phyloP scores from a whole-genome alignment of 2,797 vertebrate genomes.

The Parotocinclus haroldoi region DNA sequence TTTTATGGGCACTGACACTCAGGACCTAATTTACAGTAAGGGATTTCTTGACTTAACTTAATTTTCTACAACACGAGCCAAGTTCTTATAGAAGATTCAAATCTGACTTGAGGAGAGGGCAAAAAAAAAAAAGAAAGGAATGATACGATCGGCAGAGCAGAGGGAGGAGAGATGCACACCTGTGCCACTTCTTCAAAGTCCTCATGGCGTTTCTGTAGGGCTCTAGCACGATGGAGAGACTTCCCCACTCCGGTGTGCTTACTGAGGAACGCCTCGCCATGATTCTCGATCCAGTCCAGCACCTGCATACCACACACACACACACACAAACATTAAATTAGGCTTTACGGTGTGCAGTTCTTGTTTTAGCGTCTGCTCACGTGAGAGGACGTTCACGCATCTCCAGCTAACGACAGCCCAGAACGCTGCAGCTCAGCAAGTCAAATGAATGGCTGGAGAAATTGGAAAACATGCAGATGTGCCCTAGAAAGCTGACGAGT shows the following conservation, averaged over 20 bases:
- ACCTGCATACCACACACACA: conserved; percentile 64
- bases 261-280: conserved; percentile 88
- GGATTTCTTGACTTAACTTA: too few relatives aligned
- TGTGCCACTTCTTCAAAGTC: conserved; percentile 91
- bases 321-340: conserved; percentile 22
- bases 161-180: conserved; percentile 61
- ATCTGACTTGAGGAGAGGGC: not conserved
- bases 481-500: conserved; percentile 32
- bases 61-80: too few relatives aligned
- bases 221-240: conserved; percentile 83
- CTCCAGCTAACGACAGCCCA: conserved; percentile 11
- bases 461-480: conserved; percentile 15
- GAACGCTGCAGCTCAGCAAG: conserved; percentile 16
- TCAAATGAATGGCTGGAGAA: conserved; percentile 28
- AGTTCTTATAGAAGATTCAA: too few relatives aligned
- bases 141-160: not conserved
- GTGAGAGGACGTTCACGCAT: conserved; percentile 28
- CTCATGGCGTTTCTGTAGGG: conserved; percentile 86
- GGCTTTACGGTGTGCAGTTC: not conserved
- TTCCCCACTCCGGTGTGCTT: conserved; percentile 89
- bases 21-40: too few relatives aligned
- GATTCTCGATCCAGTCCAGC: conserved; percentile 90
- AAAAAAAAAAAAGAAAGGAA: conserved; percentile 34
- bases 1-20: too few relatives aligned
- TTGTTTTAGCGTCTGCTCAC: conserved; percentile 8